Evolutionary conservation across 2,888 invertebrate species (phyloP).

Genomic region (Slavum lentiscoides): DNA sequence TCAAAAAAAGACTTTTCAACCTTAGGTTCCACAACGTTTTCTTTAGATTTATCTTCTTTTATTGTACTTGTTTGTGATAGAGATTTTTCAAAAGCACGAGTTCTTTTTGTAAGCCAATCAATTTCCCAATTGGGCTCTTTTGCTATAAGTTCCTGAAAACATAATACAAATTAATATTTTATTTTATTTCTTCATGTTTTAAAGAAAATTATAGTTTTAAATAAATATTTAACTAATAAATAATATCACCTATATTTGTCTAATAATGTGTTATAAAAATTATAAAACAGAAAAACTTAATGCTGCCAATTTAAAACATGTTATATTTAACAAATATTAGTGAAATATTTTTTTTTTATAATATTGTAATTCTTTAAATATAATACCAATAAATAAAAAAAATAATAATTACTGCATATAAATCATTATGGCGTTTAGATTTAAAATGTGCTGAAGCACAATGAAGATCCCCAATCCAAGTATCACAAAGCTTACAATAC

Average conservation of each 20-base stretch:
- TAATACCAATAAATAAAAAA: not conserved
- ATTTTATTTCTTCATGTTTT: not conserved
- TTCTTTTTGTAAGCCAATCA: slow-evolving; percentile 82
- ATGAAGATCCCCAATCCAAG: slow-evolving; percentile 86
- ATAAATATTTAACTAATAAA: not conserved
- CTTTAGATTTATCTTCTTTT: slow-evolving; percentile 58
- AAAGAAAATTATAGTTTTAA: too few relatives aligned
- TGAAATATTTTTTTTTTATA: too few relatives aligned
- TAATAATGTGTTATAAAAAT: too few relatives aligned
- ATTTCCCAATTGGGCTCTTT: slow-evolving; percentile 87
- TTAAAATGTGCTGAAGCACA: slow-evolving; percentile 86
- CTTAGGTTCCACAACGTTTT: slow-evolving; percentile 17
- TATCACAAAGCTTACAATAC: slow-evolving; percentile 86
- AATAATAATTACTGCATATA: slow-evolving; percentile 71
- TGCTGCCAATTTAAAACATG: too few relatives aligned
- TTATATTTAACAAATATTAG: too few relatives aligned
- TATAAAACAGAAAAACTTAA: too few relatives aligned
- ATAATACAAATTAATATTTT: slow-evolving; percentile 10
- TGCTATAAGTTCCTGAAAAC: slow-evolving; percentile 73
- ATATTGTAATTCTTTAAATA: too few relatives aligned
- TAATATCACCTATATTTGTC: too few relatives aligned
- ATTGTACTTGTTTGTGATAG: slow-evolving; percentile 54
- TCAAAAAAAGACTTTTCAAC: slow-evolving; percentile 45
- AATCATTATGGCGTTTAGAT: slow-evolving; percentile 76
- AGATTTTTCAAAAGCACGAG: slow-evolving; percentile 66